Evolutionary conservation across 1,140 invertebrate genomes (phyloP), one percentile per base, ranked within the genome.

Genomic region (Ectropis grisescens): DNA sequence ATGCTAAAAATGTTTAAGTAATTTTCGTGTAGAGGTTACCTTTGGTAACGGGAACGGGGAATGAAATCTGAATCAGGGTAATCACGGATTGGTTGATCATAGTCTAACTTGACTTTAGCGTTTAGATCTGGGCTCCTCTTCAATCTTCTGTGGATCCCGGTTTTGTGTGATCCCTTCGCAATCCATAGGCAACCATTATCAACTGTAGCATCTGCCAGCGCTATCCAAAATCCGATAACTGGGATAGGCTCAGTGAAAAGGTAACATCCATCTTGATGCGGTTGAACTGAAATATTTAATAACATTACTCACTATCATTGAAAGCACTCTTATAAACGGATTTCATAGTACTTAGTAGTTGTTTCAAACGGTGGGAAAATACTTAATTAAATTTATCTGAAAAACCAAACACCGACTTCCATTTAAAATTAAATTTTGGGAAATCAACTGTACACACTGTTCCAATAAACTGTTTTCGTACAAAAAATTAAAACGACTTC

Each of bases 151-250:
- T 92, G 90, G 0, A 93, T 87, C 1, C 89, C 90, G 49, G 89
- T 89, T 68, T 91, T 91, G 64, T 99, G 97, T 0, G 96, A 98
- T 1, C 94, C 94, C 25, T 91, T 91, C 1, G 93, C 88, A 62
- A 98, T 94, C 88, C 92, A 95, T 2, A 99, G 83, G 64, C 97
- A 99, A 4, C 97, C 97, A 69, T 99, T 99, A 59, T 98, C 91
- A 6, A 88, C 31, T 0, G 91, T 96, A 1, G 95, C 93, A 58
- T 98, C 94, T 56, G 98, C 95, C 1, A 98, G 72, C 1, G 97
- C 93, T 28, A 98, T 91, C 97, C 97, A 99, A 58, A 98, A 91
- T 1, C 97, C 96, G 8, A 95, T 72, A 0, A 91, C 84, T 9
- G 87, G 87, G 14, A 86, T 74, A 10, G 89, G 95, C 36, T 90